A percentile compares a stretch with the other conserved stretches of the same genome.
Evolutionary conservation across 1,140 invertebrate species (phyloP).

Genomic region (Drosophila ficusphila): DNA sequence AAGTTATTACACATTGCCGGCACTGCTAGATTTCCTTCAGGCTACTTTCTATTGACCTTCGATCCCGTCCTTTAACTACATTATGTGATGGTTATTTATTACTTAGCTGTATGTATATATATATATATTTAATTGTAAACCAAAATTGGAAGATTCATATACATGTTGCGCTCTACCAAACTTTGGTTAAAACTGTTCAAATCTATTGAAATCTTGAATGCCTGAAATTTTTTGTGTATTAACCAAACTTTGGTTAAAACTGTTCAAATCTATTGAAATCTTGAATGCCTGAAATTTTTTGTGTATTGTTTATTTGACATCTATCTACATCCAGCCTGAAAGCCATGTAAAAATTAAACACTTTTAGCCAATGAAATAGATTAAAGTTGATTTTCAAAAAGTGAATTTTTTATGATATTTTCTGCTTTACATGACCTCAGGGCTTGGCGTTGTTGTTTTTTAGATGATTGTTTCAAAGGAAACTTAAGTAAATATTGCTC

Average conservation of each 20-base stretch:
- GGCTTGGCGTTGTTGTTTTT: slow-evolving; percentile 8
- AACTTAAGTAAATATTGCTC: slow-evolving; percentile 43
- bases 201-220: slow-evolving; percentile 33
- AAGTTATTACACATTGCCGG: slow-evolving; percentile 77
- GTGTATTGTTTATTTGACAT: slow-evolving; percentile 7
- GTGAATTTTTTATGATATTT: not conserved
- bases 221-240: slow-evolving; percentile 16
- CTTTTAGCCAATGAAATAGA: not conserved
- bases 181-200: slow-evolving; percentile 16
- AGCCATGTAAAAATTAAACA: not conserved
- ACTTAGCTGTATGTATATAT: slow-evolving; percentile 16
- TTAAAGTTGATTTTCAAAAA: not conserved
- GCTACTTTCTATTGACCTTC: not conserved
- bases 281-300: slow-evolving; percentile 22
- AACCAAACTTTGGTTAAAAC: slow-evolving; percentile 21
- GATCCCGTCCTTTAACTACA: slow-evolving; percentile 28
- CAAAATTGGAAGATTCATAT: slow-evolving; percentile 69
- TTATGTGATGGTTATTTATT: slow-evolving; percentile 47
- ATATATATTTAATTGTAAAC: slow-evolving; percentile 16
- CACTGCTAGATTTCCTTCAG: slow-evolving; percentile 52
- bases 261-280: slow-evolving; percentile 28
- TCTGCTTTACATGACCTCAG: not conserved
- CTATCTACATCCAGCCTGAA: slow-evolving; percentile 29
- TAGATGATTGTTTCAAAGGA: slow-evolving; percentile 13
- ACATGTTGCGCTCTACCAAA: slow-evolving; percentile 36